These are phyloP conservation scores for Bombus ignitus DNA, from an alignment of 1,140 invertebrate species.

Conservation along the genomic window DNA sequence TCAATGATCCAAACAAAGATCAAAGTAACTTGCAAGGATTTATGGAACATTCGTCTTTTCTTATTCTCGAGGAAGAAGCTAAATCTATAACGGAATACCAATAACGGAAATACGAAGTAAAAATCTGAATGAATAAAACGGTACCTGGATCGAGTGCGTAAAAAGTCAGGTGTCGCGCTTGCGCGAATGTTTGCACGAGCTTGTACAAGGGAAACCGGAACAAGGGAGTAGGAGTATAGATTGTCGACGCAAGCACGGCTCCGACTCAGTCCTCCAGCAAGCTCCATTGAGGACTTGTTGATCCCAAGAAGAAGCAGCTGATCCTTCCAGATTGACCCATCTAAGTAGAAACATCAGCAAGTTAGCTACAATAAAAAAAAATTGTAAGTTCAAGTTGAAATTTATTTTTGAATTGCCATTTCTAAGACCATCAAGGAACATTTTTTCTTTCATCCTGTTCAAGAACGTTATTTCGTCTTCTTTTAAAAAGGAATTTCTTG, in stretches of 20 bases:
- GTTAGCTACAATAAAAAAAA: constrained; percentile 5
- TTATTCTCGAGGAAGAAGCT: background rate
- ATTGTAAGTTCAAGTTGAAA: constrained; percentile 35
- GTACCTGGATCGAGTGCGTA: constrained; percentile 57
- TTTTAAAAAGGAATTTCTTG: background rate
- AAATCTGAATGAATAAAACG: constrained; percentile 65
- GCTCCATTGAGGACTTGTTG: constrained; percentile 75
- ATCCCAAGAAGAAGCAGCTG: constrained; percentile 49
- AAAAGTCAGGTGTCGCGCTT: constrained; percentile 61
- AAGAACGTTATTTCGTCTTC: background rate
- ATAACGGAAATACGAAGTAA: background rate
- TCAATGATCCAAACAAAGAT: background rate
- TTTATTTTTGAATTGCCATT: background rate
- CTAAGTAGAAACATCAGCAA: constrained; percentile 15
- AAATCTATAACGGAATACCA: background rate
- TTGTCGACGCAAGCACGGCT: constrained; percentile 66
- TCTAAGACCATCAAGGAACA: too few species aligned
- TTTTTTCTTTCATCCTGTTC: background rate
- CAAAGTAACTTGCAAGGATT: background rate
- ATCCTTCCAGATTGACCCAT: constrained; percentile 14
- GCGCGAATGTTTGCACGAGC: constrained; percentile 67
- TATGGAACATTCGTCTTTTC: background rate
- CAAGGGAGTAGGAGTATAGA: constrained; percentile 75
- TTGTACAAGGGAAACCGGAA: constrained; percentile 70
- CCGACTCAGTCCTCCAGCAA: constrained; percentile 73